These are phyloP conservation scores for Conops quadrifasciatus DNA, from an alignment of 2,888 invertebrate genomes.

Conservation along the genomic window DNA sequence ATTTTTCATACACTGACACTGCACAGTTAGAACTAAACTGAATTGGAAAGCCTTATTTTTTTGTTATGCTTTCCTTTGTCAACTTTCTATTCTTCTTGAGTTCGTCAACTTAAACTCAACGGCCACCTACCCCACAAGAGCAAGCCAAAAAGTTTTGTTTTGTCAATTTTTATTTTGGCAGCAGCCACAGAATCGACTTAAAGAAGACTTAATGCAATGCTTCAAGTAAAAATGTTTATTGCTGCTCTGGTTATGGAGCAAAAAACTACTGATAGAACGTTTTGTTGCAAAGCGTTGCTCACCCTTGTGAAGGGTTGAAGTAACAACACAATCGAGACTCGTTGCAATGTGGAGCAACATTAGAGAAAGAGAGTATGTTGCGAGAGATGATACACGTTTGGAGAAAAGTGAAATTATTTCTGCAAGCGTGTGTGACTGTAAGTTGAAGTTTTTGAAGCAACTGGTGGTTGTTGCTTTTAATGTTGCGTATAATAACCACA, in stretches of 20 bases:
- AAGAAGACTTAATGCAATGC: neutral
- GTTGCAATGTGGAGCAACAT: constrained; percentile 27
- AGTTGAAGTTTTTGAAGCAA: constrained; percentile 32
- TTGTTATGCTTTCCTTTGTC: neutral
- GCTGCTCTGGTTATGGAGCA: constrained; percentile 26
- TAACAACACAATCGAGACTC: constrained; percentile 28
- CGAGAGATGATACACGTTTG: neutral
- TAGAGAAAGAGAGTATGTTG: neutral
- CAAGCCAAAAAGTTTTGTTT: neutral
- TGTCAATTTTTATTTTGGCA: neutral
- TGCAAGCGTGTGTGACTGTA: neutral
- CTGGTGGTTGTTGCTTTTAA: constrained; percentile 30
- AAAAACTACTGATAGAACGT: constrained; percentile 37
- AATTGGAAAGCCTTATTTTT: neutral
- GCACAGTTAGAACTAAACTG: constrained; percentile 3
- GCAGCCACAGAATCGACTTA: neutral
- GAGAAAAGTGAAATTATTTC: neutral
- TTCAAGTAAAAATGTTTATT: neutral
- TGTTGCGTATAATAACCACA: neutral
- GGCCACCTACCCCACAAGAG: too few species aligned
- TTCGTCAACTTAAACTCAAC: neutral
- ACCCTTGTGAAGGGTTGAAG: constrained; percentile 23
- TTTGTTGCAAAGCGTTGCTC: constrained; percentile 40
- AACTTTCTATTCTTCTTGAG: too few species aligned
- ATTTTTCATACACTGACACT: neutral